Conservation (phyloP, 1,140 invertebrate species). For the Lepeophtheirus salmonis region DNA sequence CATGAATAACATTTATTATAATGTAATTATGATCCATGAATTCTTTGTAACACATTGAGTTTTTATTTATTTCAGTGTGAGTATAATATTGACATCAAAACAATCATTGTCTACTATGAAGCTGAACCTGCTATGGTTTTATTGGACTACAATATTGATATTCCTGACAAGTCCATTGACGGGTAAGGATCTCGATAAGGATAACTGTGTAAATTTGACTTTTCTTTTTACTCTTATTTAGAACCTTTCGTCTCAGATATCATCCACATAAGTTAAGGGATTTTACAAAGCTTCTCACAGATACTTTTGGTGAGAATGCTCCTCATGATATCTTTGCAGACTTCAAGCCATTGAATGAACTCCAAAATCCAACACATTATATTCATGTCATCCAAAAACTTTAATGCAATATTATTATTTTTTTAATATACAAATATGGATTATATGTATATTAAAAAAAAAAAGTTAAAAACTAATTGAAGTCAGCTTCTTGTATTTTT, state of each 20-base stretch:
- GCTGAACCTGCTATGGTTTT: constrained; percentile 51
- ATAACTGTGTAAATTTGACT: constrained; percentile 14
- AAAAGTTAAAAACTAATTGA: too few relatives aligned
- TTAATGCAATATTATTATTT: constrained; percentile 1
- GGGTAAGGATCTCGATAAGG: constrained; percentile 5
- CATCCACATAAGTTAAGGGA: constrained; percentile 53
- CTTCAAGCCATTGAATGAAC: constrained; percentile 46
- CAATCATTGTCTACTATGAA: constrained; percentile 52
- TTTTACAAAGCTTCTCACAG: constrained; percentile 46
- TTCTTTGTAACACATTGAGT: constrained; percentile 10
- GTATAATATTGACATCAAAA: constrained; percentile 56
- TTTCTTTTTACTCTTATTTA: constrained; percentile 29
- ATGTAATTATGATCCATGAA: constrained; percentile 44
- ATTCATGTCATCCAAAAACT: constrained; percentile 58
- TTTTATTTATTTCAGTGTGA: constrained; percentile 41
- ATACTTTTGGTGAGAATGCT: constrained; percentile 43
- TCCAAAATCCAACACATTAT: constrained; percentile 52
- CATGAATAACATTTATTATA: constrained; percentile 63
- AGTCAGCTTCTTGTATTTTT: too few relatives aligned
- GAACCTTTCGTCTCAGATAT: constrained; percentile 62
- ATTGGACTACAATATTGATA: constrained; percentile 52
- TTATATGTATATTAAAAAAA: too few relatives aligned
- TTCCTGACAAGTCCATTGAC: constrained; percentile 25
- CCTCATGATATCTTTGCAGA: constrained; percentile 54
- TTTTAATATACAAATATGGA: too few relatives aligned